Conservation (phyloP, 2,113 vertebrate genomes). For the Bostrychus sinensis region DNA sequence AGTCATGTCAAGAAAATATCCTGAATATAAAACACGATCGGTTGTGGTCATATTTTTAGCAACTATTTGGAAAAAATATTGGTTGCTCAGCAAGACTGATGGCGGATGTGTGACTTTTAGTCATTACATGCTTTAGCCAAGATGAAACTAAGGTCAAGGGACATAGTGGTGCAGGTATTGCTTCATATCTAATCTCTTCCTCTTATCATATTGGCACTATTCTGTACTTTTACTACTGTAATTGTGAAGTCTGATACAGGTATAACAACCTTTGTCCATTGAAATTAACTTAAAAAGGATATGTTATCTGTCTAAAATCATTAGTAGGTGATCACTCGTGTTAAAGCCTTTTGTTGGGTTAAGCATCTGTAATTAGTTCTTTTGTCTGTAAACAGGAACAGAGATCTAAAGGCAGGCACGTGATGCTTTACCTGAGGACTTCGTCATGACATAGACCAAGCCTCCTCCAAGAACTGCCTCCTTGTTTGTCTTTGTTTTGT, state of each 20-base stretch:
- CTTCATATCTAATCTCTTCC: conserved; percentile 42
- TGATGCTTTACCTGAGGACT: conserved; percentile 44
- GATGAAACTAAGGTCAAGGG: conserved; percentile 28
- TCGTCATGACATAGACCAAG: conserved; percentile 67
- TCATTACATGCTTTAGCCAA: conserved; percentile 38
- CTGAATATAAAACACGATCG: background rate
- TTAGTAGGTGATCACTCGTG: background rate
- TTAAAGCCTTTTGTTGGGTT: background rate
- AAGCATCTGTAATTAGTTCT: background rate
- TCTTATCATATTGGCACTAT: conserved; percentile 30
- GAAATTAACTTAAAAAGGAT: background rate
- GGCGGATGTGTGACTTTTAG: conserved; percentile 61
- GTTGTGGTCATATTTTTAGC: conserved; percentile 14
- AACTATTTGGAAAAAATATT: conserved; percentile 26
- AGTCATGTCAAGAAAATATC: conserved; percentile 18
- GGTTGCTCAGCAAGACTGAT: conserved; percentile 41
- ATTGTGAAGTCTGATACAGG: conserved; percentile 4
- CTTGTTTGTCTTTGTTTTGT: conserved; percentile 59
- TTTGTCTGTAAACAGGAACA: conserved; percentile 55
- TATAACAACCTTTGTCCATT: conserved; percentile 19
- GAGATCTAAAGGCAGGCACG: conserved; percentile 63
- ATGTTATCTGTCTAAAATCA: background rate
- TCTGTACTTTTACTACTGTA: conserved; percentile 7
- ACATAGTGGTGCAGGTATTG: conserved; percentile 22
- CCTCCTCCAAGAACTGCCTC: conserved; percentile 43